These are phyloP conservation scores for Pantala flavescens DNA, from an alignment of 1,140 invertebrate species.

Conservation along the genomic window DNA sequence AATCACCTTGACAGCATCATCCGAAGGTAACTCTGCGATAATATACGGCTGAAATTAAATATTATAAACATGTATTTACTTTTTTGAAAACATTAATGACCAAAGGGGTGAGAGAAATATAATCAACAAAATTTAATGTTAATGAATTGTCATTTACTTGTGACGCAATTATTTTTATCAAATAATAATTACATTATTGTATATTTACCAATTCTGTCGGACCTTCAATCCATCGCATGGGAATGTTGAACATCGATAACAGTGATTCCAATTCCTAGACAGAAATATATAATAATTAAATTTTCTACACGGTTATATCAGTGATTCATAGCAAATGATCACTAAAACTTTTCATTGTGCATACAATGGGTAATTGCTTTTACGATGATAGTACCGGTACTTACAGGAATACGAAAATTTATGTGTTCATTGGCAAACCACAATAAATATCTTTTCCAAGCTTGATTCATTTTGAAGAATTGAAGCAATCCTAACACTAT, in stretches of 20 bases:
- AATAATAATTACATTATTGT: not conserved
- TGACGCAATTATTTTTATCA: no score
- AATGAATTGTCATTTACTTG: no score
- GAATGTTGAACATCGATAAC: not conserved
- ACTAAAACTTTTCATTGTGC: not conserved
- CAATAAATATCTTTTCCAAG: constrained; percentile 10
- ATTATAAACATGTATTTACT: no score
- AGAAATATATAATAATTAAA: not conserved
- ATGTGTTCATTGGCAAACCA: constrained; percentile 13
- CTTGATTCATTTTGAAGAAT: constrained; percentile 3
- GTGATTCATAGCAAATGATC: not conserved
- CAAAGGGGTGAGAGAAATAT: no score
- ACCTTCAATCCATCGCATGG: not conserved
- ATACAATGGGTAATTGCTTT: no score
- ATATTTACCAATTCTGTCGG: not conserved
- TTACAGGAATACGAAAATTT: constrained; percentile 12
- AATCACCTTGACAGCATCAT: constrained; percentile 48
- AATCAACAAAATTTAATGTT: no score
- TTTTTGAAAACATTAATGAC: no score
- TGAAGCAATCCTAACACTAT: not conserved
- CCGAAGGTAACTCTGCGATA: constrained; percentile 58
- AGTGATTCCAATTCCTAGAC: not conserved
- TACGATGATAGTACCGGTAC: not conserved
- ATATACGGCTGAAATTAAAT: constrained; percentile 54
- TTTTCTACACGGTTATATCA: not conserved